Base-by-base conservation (phyloP, 2,113 vertebrate genomes). In the Poecilia latipinna region DNA sequence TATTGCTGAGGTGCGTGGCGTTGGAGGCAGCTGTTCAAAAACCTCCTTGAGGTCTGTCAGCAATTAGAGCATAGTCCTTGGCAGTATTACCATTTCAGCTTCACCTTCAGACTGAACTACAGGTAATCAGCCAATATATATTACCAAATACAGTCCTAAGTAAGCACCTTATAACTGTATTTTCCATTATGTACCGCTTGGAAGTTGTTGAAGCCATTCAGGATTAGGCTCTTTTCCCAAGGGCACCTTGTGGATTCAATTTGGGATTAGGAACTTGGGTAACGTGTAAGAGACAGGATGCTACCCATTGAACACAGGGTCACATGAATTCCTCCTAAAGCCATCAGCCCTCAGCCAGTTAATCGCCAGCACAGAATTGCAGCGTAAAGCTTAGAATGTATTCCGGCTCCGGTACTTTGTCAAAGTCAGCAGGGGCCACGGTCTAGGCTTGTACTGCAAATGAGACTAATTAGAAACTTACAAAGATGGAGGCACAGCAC, bases 231-330 rank as follows among this genome's bases (percentile, higher is more conserved):
- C 82, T 91, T 91, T 86, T 83, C 89, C 90, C 90, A 92, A 91
- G 88, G 91, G 86, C 91, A 94, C 90, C 91, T 93, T 92, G 84
- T 67, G 85, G 87, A 92, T 92, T 92, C 91, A 92, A 94, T 93
- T 93, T 93, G 82, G 91, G 92, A 94, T 93, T 93, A 93, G 86
- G 91, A 82, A 82, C 5, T 65, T 22, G 79, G 77, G 90, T 87
- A 90, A 90, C 85, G 90, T 86, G 89, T 89, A 88, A 83, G 75
- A 91, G 84, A 61, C 70, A 62, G 72, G 87, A 88, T 91, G 73
- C 80, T 76, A 83, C 81, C 82, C 78, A 70, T 70, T 83, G 67
- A 82, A 85, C 82, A 81, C 63, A 64, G 48, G 91, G 88, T 91
- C 86, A 78, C 74, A 70, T 57, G 24, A 35, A 31, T 70, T 65